A percentile compares a stretch with the other conserved stretches of the same genome.
phyloP scores from a whole-genome alignment of 2,113 vertebrate species.

The Pedionomus torquatus region DNA sequence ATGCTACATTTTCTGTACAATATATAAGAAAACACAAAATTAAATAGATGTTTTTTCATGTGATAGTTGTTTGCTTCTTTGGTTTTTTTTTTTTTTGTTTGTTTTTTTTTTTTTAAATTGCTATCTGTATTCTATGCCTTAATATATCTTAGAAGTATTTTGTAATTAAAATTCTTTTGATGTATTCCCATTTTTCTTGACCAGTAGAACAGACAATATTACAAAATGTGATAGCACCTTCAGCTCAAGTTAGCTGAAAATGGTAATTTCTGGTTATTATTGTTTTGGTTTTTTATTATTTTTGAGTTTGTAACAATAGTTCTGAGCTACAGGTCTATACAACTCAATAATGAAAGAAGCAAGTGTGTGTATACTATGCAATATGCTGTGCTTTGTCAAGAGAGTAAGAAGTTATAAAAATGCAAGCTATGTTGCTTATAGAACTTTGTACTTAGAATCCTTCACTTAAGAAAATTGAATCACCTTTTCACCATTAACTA shows the following conservation, averaged over 20 bases:
- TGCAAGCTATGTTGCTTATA: not conserved
- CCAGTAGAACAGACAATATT: not conserved
- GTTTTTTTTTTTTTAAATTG: not conserved
- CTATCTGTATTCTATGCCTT: not conserved
- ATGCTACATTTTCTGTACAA: not conserved
- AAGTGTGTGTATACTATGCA: not conserved
- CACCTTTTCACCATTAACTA: not conserved
- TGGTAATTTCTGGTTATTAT: fast-evolving
- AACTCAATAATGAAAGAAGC: not conserved
- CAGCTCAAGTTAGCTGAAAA: not conserved
- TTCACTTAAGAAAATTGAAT: not conserved
- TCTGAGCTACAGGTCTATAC: fast-evolving
- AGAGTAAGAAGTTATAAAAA: not conserved
- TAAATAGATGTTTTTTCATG: not conserved
- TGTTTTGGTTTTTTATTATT: not conserved
- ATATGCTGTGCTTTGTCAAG: not conserved
- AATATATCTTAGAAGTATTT: not conserved
- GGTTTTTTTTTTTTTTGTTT: too few relatives aligned
- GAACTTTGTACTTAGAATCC: not conserved
- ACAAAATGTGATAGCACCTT: not conserved
- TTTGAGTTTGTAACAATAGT: not conserved
- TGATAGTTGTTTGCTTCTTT: not conserved
- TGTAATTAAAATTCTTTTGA: not conserved
- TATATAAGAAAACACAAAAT: not conserved
- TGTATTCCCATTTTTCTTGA: not conserved